These are phyloP conservation scores for Dolichotis patagonum DNA, from an alignment of 2,113 vertebrate species.

Conservation along the genomic window DNA sequence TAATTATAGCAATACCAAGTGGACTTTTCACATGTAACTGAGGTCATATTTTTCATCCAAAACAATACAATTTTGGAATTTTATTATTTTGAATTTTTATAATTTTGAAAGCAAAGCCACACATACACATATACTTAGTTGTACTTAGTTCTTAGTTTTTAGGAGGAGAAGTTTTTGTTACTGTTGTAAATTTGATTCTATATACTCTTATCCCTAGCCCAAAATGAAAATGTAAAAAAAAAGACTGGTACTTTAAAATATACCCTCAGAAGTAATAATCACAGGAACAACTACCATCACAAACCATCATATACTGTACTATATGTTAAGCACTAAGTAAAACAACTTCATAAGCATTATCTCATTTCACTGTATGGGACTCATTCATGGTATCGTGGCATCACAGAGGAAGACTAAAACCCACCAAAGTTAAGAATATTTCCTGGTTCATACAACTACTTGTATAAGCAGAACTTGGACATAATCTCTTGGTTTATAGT, in stretches of 20 bases:
- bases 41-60: background rate
- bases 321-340: background rate
- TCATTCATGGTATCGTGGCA: background rate
- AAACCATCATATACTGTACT: background rate
- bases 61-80: conserved; percentile 35
- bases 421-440: background rate
- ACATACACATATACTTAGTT: background rate
- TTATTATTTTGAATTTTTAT: too few relatives aligned
- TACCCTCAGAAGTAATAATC: background rate
- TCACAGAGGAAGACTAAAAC: background rate
- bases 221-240: background rate
- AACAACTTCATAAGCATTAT: background rate
- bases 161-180: background rate
- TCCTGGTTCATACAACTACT: conserved; percentile 8
- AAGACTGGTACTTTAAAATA: background rate
- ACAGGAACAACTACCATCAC: background rate
- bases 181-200: background rate
- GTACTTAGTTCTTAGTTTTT: background rate
- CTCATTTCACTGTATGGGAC: background rate
- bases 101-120: background rate
- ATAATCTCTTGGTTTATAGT: background rate
- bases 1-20: background rate
- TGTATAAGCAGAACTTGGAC: background rate
- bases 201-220: background rate
- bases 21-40: background rate